Conservation (phyloP, 92 coral and sea anemone genomes). For the Diadumene lineata region DNA sequence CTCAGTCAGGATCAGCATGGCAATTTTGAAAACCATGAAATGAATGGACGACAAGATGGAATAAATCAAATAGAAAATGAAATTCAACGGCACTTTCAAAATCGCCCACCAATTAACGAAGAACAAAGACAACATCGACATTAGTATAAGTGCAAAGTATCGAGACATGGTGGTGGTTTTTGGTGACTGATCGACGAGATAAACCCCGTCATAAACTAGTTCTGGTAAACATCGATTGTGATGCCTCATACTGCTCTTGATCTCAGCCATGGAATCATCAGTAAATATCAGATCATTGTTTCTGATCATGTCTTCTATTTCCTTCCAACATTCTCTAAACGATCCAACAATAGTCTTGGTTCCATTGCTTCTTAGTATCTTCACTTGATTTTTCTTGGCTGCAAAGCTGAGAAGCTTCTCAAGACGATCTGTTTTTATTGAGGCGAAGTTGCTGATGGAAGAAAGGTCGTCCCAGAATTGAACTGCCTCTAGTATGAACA, state of each 20-base stretch:
- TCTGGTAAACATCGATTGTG: neutral
- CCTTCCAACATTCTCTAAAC: slow-evolving; percentile 55
- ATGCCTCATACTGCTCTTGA: neutral
- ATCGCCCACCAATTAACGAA: neutral
- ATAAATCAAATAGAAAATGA: neutral
- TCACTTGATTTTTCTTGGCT: slow-evolving; percentile 35
- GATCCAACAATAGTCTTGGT: slow-evolving; percentile 32
- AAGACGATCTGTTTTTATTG: slow-evolving; percentile 35
- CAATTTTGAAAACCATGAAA: neutral
- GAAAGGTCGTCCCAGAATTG: slow-evolving; percentile 38
- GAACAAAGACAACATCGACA: neutral
- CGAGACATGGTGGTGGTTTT: neutral
- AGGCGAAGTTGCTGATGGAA: slow-evolving; percentile 30
- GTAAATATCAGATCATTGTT: slow-evolving; percentile 10
- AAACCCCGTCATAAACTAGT: neutral
- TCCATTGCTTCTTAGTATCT: slow-evolving; percentile 42
- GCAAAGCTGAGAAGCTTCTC: slow-evolving; percentile 47
- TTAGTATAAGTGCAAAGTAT: neutral
- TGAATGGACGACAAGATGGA: neutral
- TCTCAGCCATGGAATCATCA: neutral
- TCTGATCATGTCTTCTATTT: slow-evolving; percentile 47
- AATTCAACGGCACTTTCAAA: no score
- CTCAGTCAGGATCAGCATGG: neutral
- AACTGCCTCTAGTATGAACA: slow-evolving; percentile 35
- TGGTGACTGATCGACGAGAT: neutral